These are phyloP conservation scores for Drosophila lacicola DNA, from an alignment of 2,888 invertebrate species.

Conservation along the genomic window DNA sequence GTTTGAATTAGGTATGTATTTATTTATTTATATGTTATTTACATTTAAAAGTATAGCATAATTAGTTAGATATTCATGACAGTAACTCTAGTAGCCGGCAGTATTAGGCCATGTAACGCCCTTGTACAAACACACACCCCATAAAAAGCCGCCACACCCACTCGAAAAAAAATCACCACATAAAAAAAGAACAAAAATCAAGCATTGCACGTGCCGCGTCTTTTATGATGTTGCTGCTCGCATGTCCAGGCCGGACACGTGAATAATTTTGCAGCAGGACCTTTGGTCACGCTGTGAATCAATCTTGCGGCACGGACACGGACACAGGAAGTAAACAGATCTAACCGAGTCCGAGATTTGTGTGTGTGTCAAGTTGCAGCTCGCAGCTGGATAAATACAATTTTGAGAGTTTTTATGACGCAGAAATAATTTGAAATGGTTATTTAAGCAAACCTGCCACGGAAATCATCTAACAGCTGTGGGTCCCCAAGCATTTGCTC, in stretches of 20 bases:
- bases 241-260: slow-evolving; percentile 73
- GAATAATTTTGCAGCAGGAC: slow-evolving; percentile 77
- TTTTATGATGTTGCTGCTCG: slow-evolving; percentile 60
- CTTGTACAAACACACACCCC: slow-evolving; percentile 13
- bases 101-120: slow-evolving; percentile 36
- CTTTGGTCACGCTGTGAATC: slow-evolving; percentile 81
- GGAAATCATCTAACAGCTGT: slow-evolving; percentile 45
- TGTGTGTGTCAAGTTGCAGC: slow-evolving; percentile 2
- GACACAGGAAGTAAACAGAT: slow-evolving; percentile 66
- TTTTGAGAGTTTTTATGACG: slow-evolving; percentile 73
- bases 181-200: slow-evolving; percentile 22
- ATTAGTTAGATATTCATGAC: not conserved
- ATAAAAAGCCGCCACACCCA: slow-evolving; percentile 16
- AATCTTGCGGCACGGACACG: slow-evolving; percentile 67
- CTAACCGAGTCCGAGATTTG: slow-evolving; percentile 25
- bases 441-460: slow-evolving; percentile 47
- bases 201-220: slow-evolving; percentile 66
- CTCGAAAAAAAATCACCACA: slow-evolving; percentile 3
- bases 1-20: too few relatives aligned
- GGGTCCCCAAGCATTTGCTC: slow-evolving; percentile 3
- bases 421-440: slow-evolving; percentile 72
- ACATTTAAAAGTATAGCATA: not conserved
- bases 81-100: slow-evolving; percentile 28
- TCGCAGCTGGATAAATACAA: slow-evolving; percentile 48
- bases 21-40: too few relatives aligned